These are phyloP conservation scores for Anoplophora glabripennis DNA, from an alignment of 1,140 invertebrate species.

Conservation along the genomic window DNA sequence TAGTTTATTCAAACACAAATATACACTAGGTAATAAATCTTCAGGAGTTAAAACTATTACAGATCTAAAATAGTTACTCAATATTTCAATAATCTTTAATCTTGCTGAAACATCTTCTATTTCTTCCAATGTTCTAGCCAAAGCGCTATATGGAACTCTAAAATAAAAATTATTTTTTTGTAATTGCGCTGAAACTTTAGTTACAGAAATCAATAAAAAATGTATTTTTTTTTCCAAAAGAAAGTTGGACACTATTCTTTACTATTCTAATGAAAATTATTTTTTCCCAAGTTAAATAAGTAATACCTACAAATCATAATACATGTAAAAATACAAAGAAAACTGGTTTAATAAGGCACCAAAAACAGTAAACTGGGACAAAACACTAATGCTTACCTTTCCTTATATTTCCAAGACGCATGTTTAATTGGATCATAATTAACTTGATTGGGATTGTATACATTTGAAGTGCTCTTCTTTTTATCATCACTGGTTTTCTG, in stretches of 20 bases:
- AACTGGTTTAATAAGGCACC: not conserved
- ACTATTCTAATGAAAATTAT: not conserved
- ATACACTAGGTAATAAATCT: slow-evolving; percentile 87
- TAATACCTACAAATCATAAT: slow-evolving; percentile 8
- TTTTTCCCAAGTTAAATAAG: not conserved
- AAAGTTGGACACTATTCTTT: too few species aligned
- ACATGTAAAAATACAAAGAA: slow-evolving; percentile 13
- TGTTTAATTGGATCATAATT: slow-evolving; percentile 90
- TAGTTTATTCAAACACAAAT: slow-evolving; percentile 93
- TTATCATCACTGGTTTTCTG: slow-evolving; percentile 1
- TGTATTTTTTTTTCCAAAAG: too few species aligned
- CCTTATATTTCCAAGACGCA: slow-evolving; percentile 78
- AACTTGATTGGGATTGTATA: slow-evolving; percentile 74
- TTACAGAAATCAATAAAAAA: too few species aligned
- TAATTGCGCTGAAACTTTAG: too few species aligned
- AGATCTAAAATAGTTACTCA: slow-evolving; percentile 92
- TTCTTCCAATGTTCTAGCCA: slow-evolving; percentile 85
- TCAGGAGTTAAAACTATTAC: slow-evolving; percentile 83
- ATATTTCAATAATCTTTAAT: slow-evolving; percentile 91
- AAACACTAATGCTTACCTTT: slow-evolving; percentile 68
- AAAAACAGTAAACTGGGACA: too few species aligned
- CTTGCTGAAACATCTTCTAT: slow-evolving; percentile 89
- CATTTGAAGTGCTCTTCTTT: not conserved
- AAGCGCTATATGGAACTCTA: slow-evolving; percentile 89
- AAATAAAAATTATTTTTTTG: too few species aligned